Evolutionary conservation across 2,113 vertebrate species (phyloP), one percentile per base, ranked within the genome.

Genomic region (Macquaria ambigua): DNA sequence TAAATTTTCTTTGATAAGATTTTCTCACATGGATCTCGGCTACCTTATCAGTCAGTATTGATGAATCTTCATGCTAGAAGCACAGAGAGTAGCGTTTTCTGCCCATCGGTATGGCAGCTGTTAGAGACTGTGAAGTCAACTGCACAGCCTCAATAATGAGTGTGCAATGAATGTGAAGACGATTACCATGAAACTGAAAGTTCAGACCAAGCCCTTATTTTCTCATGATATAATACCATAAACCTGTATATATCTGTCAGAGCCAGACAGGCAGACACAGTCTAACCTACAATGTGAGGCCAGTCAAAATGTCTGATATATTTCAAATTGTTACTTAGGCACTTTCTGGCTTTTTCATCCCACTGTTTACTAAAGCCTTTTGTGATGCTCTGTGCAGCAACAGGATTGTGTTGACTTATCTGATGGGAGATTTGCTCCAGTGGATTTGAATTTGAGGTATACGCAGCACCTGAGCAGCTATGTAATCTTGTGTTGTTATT

Each of bases 401-500:
- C 68, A 79, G 53, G 73, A 89, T 84, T 78, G 70, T 91, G 84
- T 93, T 92, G 89, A 92, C 92, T 92, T 86, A 84, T 82, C 89
- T 86, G 78, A 86, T 77, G 16, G 85, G 84, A 89, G 92, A 87
- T 95, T 80, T 90, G 91, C 94, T 93, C 82, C 90, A 87, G 81
- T 84, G 92, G 78, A 88, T 87, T 83, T 94, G 87, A 93, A 93
- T 95, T 88, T 93, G 85, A 86, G 84, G 75, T 61, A 34, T 74
- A 87, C 31, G 64, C 77, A 41, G 15, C 91, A 94, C 94, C 94
- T 93, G 94, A 94, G 85, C 74, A 75, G 80, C 88, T 79, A 69
- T 61, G 59, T 93, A 94, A 95, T 93, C 93, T 89, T 4, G 23
- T n/a, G 73, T 88, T 95, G 91, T 95, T 95, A 80, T 95, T 93